These are phyloP conservation scores for Diorhabda sublineata DNA, from an alignment of 1,140 invertebrate genomes.

Conservation along the genomic window DNA sequence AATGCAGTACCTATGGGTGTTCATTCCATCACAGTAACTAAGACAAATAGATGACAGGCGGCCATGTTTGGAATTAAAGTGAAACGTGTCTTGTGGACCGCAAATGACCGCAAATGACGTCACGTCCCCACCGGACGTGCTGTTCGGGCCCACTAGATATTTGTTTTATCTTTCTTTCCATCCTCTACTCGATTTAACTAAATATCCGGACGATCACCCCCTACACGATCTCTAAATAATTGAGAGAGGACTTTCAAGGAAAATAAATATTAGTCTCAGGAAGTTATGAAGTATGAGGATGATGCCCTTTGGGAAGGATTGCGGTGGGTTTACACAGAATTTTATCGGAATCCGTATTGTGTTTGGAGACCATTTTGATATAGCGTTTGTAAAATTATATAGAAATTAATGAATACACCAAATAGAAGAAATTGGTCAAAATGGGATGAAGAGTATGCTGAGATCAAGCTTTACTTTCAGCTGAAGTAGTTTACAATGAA, in stretches of 20 bases:
- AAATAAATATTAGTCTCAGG: background rate
- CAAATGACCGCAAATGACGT: conserved; percentile 10
- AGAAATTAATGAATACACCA: no score
- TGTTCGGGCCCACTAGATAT: conserved; percentile 7
- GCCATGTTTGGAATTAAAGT: conserved; percentile 13
- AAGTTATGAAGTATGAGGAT: background rate
- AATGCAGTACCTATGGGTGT: conserved; percentile 11
- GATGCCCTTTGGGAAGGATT: no score
- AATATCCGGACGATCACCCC: conserved; percentile 13
- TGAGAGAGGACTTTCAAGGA: conserved; percentile 5
- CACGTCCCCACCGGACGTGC: conserved; percentile 7
- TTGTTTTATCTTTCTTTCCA: conserved; percentile 16
- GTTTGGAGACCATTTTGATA: no score
- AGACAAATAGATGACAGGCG: conserved; percentile 12
- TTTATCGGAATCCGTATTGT: no score
- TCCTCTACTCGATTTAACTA: conserved; percentile 14
- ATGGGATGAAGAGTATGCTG: no score
- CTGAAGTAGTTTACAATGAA: no score
- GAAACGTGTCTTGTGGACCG: conserved; percentile 13
- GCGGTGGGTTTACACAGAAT: no score
- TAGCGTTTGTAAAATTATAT: no score
- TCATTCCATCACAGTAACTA: conserved; percentile 4
- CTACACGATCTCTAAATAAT: conserved; percentile 8
- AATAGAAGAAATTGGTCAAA: no score
- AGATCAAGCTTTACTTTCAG: no score